A percentile compares a stretch with the other conserved stretches of the same genome.
These are phyloP conservation scores for Trichoplusia ni DNA, from an alignment of 1,140 invertebrate genomes.

Conservation along the genomic window DNA sequence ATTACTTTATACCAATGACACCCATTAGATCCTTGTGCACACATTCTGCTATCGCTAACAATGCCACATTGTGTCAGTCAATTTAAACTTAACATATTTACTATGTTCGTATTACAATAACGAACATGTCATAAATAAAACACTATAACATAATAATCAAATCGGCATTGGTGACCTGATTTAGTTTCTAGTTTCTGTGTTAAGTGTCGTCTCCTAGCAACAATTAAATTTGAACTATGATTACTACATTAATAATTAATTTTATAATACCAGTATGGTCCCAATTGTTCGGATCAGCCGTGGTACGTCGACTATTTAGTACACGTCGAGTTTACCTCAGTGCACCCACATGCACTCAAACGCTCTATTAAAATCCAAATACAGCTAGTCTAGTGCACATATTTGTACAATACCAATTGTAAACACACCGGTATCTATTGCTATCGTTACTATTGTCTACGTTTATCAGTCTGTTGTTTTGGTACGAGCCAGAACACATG, in stretches of 20 bases:
- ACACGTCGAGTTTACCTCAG: not conserved
- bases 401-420: not conserved
- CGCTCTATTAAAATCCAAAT: constrained; percentile 6
- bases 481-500: constrained; percentile 6
- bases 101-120: not conserved
- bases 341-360: constrained; percentile 1
- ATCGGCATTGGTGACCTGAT: too few species aligned
- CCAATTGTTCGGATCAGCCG: too few species aligned
- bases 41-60: constrained; percentile 2
- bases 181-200: too few species aligned
- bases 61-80: constrained; percentile 8
- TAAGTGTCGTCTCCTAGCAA: too few species aligned
- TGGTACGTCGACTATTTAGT: constrained; percentile 9
- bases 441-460: constrained; percentile 9
- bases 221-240: too few species aligned
- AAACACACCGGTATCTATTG: constrained; percentile 18
- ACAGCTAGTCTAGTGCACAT: constrained; percentile 1
- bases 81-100: not conserved
- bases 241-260: too few species aligned
- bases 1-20: not conserved
- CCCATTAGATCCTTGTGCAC: not conserved
- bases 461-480: constrained; percentile 23
- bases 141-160: not conserved
- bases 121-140: not conserved
- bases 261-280: too few species aligned